phyloP scores from a whole-genome alignment of 2,113 vertebrate genomes.

The Falcunculus frontatus region DNA sequence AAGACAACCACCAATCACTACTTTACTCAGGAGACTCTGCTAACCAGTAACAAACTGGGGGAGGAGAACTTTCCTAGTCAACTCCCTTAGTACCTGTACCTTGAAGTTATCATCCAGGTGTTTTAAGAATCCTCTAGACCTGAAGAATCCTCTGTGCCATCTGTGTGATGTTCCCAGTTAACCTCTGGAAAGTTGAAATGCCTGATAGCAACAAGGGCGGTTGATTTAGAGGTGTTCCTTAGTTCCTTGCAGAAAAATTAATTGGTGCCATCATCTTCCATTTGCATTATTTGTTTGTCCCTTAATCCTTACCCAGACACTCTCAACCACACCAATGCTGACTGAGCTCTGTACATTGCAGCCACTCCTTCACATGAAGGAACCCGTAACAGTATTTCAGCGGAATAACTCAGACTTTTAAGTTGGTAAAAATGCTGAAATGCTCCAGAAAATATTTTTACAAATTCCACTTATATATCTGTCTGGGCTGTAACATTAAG shows the following conservation, averaged over 20 bases:
- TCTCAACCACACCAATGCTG: neutral
- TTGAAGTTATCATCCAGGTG: neutral
- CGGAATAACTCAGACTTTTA: neutral
- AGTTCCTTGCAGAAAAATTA: neutral
- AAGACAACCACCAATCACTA: neutral
- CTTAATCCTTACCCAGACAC: neutral
- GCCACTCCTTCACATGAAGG: neutral
- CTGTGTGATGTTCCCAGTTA: neutral
- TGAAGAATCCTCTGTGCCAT: neutral
- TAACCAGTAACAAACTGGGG: rapidly evolving
- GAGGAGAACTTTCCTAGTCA: neutral
- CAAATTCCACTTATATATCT: neutral
- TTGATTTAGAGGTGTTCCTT: neutral
- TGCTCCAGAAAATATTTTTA: neutral
- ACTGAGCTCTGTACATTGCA: neutral
- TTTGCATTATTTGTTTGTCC: neutral
- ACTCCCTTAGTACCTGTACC: neutral
- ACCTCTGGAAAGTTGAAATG: neutral
- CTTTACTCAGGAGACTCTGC: neutral
- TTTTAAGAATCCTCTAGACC: neutral
- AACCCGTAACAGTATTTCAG: neutral
- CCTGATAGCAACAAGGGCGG: too few relatives aligned
- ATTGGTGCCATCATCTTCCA: neutral
- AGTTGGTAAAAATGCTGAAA: neutral
- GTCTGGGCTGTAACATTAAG: neutral